Conservation (phyloP, 1,140 invertebrate species). For the Drosophila kikkawai region DNA sequence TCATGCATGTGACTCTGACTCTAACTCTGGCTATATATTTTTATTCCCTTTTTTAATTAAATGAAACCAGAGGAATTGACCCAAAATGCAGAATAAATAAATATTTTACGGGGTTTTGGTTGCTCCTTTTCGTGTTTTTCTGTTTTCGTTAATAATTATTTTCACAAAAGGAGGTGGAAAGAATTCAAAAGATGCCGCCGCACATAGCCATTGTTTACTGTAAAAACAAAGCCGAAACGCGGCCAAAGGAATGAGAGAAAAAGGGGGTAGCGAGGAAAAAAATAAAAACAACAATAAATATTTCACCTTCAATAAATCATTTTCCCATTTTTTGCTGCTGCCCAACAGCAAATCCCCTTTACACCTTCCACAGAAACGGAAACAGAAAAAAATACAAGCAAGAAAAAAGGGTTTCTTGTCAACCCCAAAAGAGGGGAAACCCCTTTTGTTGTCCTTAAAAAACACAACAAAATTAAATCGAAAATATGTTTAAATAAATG, state of each 20-base stretch:
- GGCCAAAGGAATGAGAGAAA: background rate
- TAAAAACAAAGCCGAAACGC: constrained; percentile 42
- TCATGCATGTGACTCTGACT: constrained; percentile 61
- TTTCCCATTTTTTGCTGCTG: constrained; percentile 57
- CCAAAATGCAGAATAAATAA: constrained; percentile 82
- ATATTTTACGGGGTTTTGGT: constrained; percentile 36
- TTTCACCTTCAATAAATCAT: constrained; percentile 85
- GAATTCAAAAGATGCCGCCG: constrained; percentile 77
- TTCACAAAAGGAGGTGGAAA: constrained; percentile 60
- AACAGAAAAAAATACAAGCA: background rate
- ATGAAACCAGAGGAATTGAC: constrained; percentile 85
- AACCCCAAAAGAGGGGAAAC: constrained; percentile 36
- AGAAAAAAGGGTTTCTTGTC: constrained; percentile 54
- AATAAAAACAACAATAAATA: constrained; percentile 82
- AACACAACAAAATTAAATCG: constrained; percentile 18
- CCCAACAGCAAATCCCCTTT: constrained; percentile 41
- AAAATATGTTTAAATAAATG: constrained; percentile 1
- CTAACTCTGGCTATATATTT: constrained; percentile 16
- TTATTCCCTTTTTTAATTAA: constrained; percentile 78
- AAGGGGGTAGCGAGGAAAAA: constrained; percentile 27
- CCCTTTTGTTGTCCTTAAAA: background rate
- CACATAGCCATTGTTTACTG: constrained; percentile 64
- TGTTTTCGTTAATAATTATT: constrained; percentile 81
- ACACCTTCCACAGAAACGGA: constrained; percentile 21
- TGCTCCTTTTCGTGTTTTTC: constrained; percentile 5